A percentile compares a stretch with the other conserved stretches of the same genome.
Evolutionary conservation across 2,888 invertebrate genomes (phyloP).

Genomic region (Julus scandinavius): DNA sequence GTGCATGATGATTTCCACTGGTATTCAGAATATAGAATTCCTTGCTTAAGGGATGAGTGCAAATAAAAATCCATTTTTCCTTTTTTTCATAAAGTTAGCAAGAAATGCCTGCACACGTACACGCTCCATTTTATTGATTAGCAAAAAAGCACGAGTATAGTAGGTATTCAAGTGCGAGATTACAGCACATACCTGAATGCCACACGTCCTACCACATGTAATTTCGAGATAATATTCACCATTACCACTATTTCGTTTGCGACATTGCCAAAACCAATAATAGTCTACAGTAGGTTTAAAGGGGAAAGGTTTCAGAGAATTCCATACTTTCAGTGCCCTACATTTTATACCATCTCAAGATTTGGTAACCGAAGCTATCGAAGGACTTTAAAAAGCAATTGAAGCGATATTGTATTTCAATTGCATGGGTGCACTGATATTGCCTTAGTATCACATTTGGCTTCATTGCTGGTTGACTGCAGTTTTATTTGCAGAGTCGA

Average conservation of each 20-base stretch:
- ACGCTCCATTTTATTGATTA: background rate
- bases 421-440: too few species aligned
- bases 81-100: constrained; percentile 3
- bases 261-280: constrained; percentile 2
- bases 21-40: too few species aligned
- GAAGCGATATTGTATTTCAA: too few species aligned
- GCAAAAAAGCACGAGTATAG: background rate
- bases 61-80: background rate
- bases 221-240: constrained; percentile 32
- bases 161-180: background rate
- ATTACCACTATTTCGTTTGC: background rate
- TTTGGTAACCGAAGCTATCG: too few species aligned
- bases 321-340: background rate
- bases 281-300: background rate
- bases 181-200: background rate
- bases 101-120: background rate
- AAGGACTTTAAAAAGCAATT: too few species aligned
- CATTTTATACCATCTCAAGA: background rate
- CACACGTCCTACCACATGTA: background rate
- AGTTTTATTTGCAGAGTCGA: too few species aligned
- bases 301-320: background rate
- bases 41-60: too few species aligned
- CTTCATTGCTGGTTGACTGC: too few species aligned
- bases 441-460: too few species aligned
- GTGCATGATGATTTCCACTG: too few species aligned